phyloP scores from a whole-genome alignment of 2,888 invertebrate genomes.

The Acanthosepion lycidas region DNA sequence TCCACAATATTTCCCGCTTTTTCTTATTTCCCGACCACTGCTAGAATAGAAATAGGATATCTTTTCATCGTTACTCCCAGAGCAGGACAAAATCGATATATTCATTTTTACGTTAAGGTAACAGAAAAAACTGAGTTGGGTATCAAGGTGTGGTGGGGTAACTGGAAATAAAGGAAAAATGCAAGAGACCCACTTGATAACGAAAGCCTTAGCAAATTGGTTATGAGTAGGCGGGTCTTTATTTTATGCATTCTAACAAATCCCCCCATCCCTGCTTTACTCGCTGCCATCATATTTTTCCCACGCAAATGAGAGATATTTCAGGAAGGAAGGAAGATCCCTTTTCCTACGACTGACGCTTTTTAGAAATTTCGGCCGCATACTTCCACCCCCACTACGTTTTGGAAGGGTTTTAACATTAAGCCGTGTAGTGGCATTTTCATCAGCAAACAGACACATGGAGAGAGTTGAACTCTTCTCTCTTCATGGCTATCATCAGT shows the following conservation, averaged over 20 bases:
- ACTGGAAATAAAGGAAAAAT: not conserved
- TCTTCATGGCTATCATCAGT: too few species aligned
- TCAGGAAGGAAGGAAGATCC: not conserved
- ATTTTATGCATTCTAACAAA: not conserved
- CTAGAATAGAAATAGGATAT: not conserved
- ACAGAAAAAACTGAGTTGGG: not conserved
- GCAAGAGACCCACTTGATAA: not conserved
- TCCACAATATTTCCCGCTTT: not conserved
- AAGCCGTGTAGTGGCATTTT: not conserved
- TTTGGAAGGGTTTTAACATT: not conserved
- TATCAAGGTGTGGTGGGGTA: not conserved
- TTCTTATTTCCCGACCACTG: not conserved
- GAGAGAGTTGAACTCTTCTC: too few species aligned
- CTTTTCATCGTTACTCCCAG: not conserved
- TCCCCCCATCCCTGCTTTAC: not conserved
- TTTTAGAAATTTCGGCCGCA: not conserved
- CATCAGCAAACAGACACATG: not conserved
- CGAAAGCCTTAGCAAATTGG: conserved; percentile 33
- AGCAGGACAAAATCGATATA: not conserved
- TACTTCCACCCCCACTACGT: not conserved
- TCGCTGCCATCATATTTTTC: not conserved
- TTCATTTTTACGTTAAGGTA: conserved; percentile 5
- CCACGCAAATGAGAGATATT: not conserved
- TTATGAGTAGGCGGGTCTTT: not conserved
- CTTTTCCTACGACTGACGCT: too few species aligned